Evolutionary conservation across 1,140 invertebrate species (phyloP), one percentile per base, ranked within the genome.

Genomic region (Macrosteles quadrilineatus): DNA sequence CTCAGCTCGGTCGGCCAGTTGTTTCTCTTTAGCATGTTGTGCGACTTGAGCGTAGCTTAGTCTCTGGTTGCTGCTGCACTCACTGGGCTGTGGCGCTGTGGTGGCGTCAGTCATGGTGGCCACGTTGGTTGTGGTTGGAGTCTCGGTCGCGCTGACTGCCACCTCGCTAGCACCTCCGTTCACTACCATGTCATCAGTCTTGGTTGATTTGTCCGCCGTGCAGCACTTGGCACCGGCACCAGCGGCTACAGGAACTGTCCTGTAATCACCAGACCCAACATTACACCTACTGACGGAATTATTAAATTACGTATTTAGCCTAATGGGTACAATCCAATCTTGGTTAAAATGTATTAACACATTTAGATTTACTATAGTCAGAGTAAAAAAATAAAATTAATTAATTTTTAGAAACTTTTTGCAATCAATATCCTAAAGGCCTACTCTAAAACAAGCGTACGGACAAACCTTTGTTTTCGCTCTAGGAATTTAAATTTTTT

Each of bases 31-130:
- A 79, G 87, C 86, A 77, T 90, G 88, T 76, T 91, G 90, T 73
- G 91, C 91, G 78, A 93, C 91, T 85, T 93, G 91, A 74, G 91
- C 91, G 84, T 93, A 93, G 80, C 91, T 92, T 78, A 92, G 85
- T 80, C 88, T 84, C 72, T 59, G 55, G 27, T 30, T 59, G 85
- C 85, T 25, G 27, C 55, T 59, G 55, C 55, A 59, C 6, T 59
- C 55, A 59, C 32, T 36, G 53, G 72, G 6, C 21, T 55, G 31
- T 6, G 68, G 73, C 84, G 83, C 74, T 86, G 81, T 80, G 82
- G 75, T 12, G 62, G 53, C 23, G 27, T 73, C 73, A 69, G 73
- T 69, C 67, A 68, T 68, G 21, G 71, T 70, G 32, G 71, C 71
- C 45, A 68, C 73, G 36, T 69, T 71, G n/a, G 65, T 73, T 43